These are phyloP conservation scores for Tachypleus tridentatus DNA, from an alignment of 1,140 invertebrate genomes.

Conservation along the genomic window DNA sequence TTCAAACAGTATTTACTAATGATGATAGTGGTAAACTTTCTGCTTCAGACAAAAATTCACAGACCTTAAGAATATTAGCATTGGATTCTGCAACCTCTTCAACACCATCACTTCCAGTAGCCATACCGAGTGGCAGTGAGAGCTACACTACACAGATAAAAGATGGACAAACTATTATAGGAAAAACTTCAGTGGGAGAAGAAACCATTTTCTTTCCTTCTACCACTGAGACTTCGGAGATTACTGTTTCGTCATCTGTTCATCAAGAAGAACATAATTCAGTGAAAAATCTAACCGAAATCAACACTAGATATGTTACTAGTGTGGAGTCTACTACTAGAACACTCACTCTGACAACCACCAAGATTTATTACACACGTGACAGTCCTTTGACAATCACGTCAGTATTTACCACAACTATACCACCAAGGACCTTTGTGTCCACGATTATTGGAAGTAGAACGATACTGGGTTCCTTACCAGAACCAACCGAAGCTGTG, in stretches of 20 bases:
- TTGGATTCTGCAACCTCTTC: no score
- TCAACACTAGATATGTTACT: conserved; percentile 22
- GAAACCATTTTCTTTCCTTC: conserved; percentile 14
- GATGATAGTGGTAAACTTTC: background rate
- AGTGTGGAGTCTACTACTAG: conserved; percentile 24
- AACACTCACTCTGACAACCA: conserved; percentile 25
- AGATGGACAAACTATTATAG: conserved; percentile 16
- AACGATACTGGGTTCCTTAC: conserved; percentile 21
- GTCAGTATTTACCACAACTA: conserved; percentile 26
- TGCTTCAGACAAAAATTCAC: background rate
- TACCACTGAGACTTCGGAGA: background rate
- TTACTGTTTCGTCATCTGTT: background rate
- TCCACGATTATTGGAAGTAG: conserved; percentile 25
- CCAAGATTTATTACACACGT: conserved; percentile 26
- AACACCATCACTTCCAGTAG: no score
- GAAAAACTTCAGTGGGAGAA: conserved; percentile 9
- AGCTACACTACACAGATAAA: conserved; percentile 12
- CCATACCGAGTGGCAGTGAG: no score
- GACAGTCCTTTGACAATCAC: conserved; percentile 27
- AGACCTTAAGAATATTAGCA: background rate
- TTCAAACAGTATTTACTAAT: background rate
- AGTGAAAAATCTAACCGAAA: background rate
- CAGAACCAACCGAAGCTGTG: conserved; percentile 17
- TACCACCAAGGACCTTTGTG: conserved; percentile 25
- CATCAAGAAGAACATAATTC: background rate